These are phyloP conservation scores for Chelmon rostratus DNA, from an alignment of 2,797 vertebrate species.

Conservation along the genomic window DNA sequence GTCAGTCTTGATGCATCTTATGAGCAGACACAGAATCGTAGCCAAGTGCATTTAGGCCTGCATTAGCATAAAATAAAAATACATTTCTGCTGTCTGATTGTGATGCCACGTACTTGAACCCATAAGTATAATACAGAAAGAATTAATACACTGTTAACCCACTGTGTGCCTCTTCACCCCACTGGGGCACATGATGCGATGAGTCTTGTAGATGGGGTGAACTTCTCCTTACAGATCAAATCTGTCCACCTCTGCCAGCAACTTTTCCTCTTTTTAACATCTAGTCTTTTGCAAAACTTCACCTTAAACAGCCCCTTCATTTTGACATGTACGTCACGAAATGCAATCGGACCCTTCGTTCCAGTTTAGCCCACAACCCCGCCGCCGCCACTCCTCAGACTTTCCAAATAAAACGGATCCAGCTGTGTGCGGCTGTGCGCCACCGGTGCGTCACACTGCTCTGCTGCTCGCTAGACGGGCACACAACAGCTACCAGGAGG, in stretches of 20 bases:
- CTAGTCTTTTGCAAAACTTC: neutral
- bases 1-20: too few species aligned
- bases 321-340: constrained; percentile 11
- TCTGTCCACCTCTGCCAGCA: neutral
- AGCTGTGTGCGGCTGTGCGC: constrained; percentile 65
- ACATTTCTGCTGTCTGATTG: too few species aligned
- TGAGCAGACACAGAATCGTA: too few species aligned
- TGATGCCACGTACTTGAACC: too few species aligned
- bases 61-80: too few species aligned
- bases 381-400: constrained; percentile 49
- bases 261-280: neutral
- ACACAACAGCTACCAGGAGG: neutral
- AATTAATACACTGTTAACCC: too few species aligned
- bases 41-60: too few species aligned
- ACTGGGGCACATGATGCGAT: too few species aligned
- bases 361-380: constrained; percentile 8
- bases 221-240: too few species aligned
- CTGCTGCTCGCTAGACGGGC: constrained; percentile 7
- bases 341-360: constrained; percentile 23
- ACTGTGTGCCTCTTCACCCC: too few species aligned
- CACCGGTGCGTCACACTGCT: constrained; percentile 63
- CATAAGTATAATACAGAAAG: too few species aligned
- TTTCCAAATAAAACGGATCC: constrained; percentile 83
- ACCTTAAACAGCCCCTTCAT: neutral
- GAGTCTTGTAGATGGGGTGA: too few species aligned